These are phyloP conservation scores for Eristalis pertinax DNA, from an alignment of 2,888 invertebrate species.

Conservation along the genomic window DNA sequence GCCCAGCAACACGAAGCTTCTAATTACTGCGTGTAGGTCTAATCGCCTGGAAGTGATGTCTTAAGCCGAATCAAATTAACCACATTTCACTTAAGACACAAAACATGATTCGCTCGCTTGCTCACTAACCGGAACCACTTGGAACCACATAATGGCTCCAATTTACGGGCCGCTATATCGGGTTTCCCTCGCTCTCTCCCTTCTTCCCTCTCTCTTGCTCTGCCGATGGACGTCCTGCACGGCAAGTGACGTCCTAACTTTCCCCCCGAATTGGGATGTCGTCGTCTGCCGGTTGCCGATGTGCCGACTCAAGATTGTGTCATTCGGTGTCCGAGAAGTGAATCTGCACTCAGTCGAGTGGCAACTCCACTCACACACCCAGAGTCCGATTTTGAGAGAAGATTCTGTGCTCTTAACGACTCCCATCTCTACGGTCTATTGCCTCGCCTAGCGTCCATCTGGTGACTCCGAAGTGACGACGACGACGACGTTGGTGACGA, in stretches of 20 bases:
- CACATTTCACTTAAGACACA: slow-evolving; percentile 56
- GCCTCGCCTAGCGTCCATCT: slow-evolving; percentile 52
- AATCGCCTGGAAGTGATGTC: slow-evolving; percentile 63
- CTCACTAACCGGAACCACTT: slow-evolving; percentile 71
- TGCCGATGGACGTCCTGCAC: neutral
- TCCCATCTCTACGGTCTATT: slow-evolving; percentile 17
- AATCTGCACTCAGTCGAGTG: slow-evolving; percentile 41
- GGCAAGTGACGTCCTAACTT: slow-evolving; percentile 11
- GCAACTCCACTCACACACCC: neutral
- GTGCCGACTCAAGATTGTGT: slow-evolving; percentile 35
- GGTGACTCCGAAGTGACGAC: slow-evolving; percentile 36
- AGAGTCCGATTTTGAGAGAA: neutral
- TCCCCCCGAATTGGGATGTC: neutral
- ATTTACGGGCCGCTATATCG: slow-evolving; percentile 62
- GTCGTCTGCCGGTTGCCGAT: neutral
- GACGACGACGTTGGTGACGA: slow-evolving; percentile 12
- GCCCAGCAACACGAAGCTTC: neutral
- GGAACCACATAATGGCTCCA: slow-evolving; percentile 63
- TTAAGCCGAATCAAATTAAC: slow-evolving; percentile 65
- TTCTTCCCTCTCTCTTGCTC: too few species aligned
- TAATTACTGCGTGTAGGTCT: slow-evolving; percentile 36
- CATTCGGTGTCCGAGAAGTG: slow-evolving; percentile 35
- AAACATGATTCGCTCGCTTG: slow-evolving; percentile 71
- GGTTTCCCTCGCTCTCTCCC: slow-evolving; percentile 30
- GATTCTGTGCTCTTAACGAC: neutral